A percentile compares a stretch with the other conserved stretches of the same genome.
These are phyloP conservation scores for Trachemys scripta DNA, from an alignment of 2,113 vertebrate species.

Conservation along the genomic window DNA sequence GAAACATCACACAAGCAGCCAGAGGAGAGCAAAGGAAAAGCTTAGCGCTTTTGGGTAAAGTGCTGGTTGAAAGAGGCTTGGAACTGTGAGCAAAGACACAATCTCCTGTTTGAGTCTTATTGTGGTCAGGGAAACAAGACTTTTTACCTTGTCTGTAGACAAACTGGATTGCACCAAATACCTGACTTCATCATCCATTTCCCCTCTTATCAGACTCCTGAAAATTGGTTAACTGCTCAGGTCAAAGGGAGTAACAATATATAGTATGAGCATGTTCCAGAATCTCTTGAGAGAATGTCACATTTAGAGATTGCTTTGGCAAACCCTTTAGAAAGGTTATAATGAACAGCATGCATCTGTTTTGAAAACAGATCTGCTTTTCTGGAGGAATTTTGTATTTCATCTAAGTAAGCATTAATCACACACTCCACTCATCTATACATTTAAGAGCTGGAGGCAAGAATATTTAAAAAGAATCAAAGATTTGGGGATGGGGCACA, in stretches of 20 bases:
- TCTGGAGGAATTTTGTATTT: background rate
- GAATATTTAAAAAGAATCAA: background rate
- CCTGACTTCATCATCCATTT: background rate
- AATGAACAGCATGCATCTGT: background rate
- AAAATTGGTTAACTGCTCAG: background rate
- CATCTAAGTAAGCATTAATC: fast-evolving
- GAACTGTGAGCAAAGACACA: background rate
- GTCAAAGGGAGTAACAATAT: background rate
- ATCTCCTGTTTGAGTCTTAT: background rate
- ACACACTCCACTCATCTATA: background rate
- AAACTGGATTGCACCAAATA: background rate
- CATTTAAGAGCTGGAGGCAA: background rate
- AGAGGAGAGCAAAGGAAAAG: background rate
- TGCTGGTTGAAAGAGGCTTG: background rate
- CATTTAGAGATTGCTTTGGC: background rate
- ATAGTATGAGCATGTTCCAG: background rate
- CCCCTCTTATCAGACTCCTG: background rate
- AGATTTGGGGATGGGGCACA: background rate
- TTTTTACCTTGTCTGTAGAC: background rate
- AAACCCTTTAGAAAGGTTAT: background rate
- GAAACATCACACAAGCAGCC: background rate
- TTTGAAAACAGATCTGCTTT: background rate
- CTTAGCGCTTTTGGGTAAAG: background rate
- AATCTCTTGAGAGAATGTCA: background rate
- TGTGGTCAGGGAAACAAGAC: background rate